Conservation (phyloP, 2,797 vertebrate genomes). For the Orestias chungarensis region DNA sequence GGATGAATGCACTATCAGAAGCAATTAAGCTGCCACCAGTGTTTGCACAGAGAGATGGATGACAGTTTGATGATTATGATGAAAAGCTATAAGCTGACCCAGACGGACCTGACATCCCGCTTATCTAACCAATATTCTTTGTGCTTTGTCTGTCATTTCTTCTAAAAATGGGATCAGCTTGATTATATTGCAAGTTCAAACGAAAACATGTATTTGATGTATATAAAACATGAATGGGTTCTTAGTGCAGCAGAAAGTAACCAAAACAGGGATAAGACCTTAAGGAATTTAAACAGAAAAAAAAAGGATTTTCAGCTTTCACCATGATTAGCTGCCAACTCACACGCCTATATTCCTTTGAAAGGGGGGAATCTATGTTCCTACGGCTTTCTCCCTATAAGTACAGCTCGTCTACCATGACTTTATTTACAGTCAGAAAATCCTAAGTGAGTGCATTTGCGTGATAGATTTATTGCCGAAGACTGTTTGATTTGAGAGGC, state of each 20-base stretch:
- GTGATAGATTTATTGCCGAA: conserved; percentile 74
- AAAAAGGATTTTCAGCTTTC: conserved; percentile 26
- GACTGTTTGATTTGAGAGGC: conserved; percentile 72
- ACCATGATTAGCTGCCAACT: conserved; percentile 63
- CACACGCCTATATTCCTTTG: conserved; percentile 58
- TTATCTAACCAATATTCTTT: conserved; percentile 57
- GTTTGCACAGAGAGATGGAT: conserved; percentile 74
- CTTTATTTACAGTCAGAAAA: conserved; percentile 80
- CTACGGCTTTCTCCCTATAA: conserved; percentile 64
- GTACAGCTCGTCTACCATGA: conserved; percentile 69
- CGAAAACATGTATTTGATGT: not conserved
- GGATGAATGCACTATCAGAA: conserved; percentile 77
- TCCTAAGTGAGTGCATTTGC: conserved; percentile 74
- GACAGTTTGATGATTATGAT: conserved; percentile 74
- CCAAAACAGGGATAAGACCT: conserved; percentile 32
- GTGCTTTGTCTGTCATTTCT: conserved; percentile 21
- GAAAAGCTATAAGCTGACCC: conserved; percentile 74
- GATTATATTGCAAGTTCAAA: not conserved
- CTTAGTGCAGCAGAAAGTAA: conserved; percentile 2
- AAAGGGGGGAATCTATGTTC: conserved; percentile 54
- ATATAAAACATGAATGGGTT: not conserved
- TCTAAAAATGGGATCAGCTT: not conserved
- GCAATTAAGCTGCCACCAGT: conserved; percentile 75
- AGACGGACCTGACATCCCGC: conserved; percentile 52
- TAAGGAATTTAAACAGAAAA: conserved; percentile 4